Base-by-base conservation (phyloP, 2,797 vertebrate species). In the Tympanoctomys barrerae region DNA sequence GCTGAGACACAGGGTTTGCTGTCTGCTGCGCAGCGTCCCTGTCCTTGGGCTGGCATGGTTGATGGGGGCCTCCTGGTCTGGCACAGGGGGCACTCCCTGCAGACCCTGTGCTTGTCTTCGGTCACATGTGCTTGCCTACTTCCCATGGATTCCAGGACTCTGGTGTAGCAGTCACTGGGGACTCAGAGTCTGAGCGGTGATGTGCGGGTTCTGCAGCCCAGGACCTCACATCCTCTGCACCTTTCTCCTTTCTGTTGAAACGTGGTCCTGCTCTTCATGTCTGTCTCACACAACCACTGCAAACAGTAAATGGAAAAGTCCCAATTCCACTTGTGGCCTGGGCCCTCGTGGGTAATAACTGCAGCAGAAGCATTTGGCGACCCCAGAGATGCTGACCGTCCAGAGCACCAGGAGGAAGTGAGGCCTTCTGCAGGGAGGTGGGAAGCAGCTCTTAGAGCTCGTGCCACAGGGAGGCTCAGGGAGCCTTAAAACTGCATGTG, bases 1-100 rank as follows among this genome's bases (percentile, higher is more conserved):
- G 19, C 16, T 0, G 46, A 31, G 11, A 57, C 2, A 0, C 7
- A 12, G 1, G 9, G 0, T 54, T 46, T 11, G 31, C 31, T 36
- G 8, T 22, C n/a, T 78, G 85, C 31, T 5, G 5, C 28, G 11
- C 31, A 36, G 52, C 21, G 16, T 13, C 18, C n/a, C 2, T 0
- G 12, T 14, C 3, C 36, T 64, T 2, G 31, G 18, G 14, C 61
- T n/a, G 2, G 13, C 14, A 24, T 2, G 1, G 3, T 1, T 5
- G 2, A 19, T 12, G 59, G 26, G 39, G 24, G 31, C 9, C 11
- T 13, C 14, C 46, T n/a, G 1, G 22, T 46, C 49, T 59, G 0
- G 5, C 33, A 21, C 6, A 1, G n/a, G n/a, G n/a, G n/a, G n/a
- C n/a, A n/a, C n/a, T 81, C 36, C 0, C 14, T 7, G 0, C 1